Base-by-base conservation (phyloP, 2,797 vertebrate genomes). In the Rhabdomys pumilio region DNA sequence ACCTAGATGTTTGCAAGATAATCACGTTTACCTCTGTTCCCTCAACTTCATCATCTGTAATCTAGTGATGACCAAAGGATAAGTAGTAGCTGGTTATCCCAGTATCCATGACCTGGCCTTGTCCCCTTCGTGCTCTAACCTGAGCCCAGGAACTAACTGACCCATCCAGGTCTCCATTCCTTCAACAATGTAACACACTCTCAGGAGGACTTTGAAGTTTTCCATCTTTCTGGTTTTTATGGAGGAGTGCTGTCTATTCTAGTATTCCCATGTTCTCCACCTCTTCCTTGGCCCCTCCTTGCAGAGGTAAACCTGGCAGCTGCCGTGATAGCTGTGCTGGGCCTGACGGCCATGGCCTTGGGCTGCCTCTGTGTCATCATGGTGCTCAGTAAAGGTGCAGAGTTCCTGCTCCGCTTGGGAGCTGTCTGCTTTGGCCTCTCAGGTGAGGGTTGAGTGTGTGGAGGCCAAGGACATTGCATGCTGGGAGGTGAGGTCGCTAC, bases 341-440 rank as follows among this genome's bases (percentile, higher is more conserved):
- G 99, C 97, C 98, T 99, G 96, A 98, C 98, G 85, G 97, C 99
- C 98, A 99, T 99, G 99, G 98, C 98, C 90, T 99, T 99, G 98
- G 99, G 99, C 47, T 99, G 99, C 90, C 98, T 99, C 97, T 99
- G 99, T 79, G 98, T 99, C 96, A 98, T 97, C 97, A 99, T 99
- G 99, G 98, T 99, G 57, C 98, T 99, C 97, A 99, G 98, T 96
- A 99, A 99, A 98, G 99, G 98, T 31, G 99, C 99, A 24, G 98
- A 98, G 29, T 99, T 99, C 98, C 99, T 99, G 94, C 98, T 99
- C 91, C 99, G 99, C 91, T 99, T 99, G 3, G 99, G 99, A 38
- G 99, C 99, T 53, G 98, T 99, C 98, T 99, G 99, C 98, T 99
- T 99, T 94, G 98, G 99, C 96, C 95, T 99, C 41, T 99, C 99